These are phyloP conservation scores for Anser cygnoides DNA, from an alignment of 2,113 vertebrate species.

Conservation along the genomic window DNA sequence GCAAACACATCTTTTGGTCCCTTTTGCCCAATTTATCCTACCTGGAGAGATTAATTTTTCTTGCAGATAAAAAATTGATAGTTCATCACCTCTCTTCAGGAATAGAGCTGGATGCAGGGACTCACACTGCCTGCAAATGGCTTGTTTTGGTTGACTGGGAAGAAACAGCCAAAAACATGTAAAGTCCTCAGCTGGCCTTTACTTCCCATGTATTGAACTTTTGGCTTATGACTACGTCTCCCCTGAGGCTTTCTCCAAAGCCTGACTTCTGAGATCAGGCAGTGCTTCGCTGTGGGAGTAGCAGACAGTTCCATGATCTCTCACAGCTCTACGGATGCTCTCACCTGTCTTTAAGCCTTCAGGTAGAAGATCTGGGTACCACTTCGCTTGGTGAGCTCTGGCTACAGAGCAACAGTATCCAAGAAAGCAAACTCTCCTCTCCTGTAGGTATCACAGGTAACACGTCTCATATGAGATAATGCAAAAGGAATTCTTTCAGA, in stretches of 20 bases:
- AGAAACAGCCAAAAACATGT: neutral
- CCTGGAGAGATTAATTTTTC: neutral
- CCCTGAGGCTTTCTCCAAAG: neutral
- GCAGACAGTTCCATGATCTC: neutral
- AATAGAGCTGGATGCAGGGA: fast-evolving
- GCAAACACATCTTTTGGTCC: neutral
- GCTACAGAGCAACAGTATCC: neutral
- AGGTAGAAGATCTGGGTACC: neutral
- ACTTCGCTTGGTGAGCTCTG: neutral
- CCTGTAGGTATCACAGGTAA: neutral
- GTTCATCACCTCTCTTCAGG: neutral
- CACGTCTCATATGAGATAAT: fast-evolving
- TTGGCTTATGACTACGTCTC: neutral
- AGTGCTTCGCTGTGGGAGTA: neutral
- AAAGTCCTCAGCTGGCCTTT: neutral
- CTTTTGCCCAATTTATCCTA: neutral
- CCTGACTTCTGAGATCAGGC: neutral
- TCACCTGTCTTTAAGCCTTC: neutral
- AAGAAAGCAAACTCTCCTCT: neutral
- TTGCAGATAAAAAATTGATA: neutral
- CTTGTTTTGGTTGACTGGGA: neutral
- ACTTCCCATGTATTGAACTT: neutral
- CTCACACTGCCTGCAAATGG: neutral
- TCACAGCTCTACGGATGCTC: neutral
- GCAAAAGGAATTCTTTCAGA: neutral